phyloP scores from a whole-genome alignment of 2,797 vertebrate genomes.

The Falco concolor region DNA sequence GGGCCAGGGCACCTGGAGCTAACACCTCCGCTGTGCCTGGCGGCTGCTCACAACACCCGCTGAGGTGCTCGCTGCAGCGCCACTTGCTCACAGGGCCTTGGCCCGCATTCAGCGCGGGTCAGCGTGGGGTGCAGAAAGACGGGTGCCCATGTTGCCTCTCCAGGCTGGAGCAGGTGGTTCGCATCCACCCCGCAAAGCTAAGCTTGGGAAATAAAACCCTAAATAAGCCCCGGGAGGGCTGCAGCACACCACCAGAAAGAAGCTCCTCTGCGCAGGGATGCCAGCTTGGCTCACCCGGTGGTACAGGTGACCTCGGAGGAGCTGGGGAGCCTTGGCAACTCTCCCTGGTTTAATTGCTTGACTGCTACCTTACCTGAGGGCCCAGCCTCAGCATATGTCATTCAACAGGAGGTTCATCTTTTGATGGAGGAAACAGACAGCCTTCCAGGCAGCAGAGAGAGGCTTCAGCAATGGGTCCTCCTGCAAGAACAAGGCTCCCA shows the following conservation, averaged over 20 bases:
- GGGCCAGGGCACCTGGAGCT: neutral
- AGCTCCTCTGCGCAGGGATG: rapidly evolving
- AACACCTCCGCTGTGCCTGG: neutral
- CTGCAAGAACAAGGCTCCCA: rapidly evolving
- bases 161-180: neutral
- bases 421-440: neutral
- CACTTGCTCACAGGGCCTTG: neutral
- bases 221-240: neutral
- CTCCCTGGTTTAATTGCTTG: neutral
- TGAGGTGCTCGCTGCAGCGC: rapidly evolving
- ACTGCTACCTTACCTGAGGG: neutral
- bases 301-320: neutral
- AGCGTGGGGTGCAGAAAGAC: rapidly evolving
- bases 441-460: neutral
- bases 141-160: rapidly evolving
- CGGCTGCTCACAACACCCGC: neutral
- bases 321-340: neutral
- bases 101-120: rapidly evolving
- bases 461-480: neutral
- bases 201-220: neutral
- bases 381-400: neutral
- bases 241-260: rapidly evolving
- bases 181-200: neutral
- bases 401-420: neutral
- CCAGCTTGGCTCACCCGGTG: neutral